These are phyloP conservation scores for Watsonalla cultraria DNA, from an alignment of 2,888 invertebrate species.

Conservation along the genomic window DNA sequence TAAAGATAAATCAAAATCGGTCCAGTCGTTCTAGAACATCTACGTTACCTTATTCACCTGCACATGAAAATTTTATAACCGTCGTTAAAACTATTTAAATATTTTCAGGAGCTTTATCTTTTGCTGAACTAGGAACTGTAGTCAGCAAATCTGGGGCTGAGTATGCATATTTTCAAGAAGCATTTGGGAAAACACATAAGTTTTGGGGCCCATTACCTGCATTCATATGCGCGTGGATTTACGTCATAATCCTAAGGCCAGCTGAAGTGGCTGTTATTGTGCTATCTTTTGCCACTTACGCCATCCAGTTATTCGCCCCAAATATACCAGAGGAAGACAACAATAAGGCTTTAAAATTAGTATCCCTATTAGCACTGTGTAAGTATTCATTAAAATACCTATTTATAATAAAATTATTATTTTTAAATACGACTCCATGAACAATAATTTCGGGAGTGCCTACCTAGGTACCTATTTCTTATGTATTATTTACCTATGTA, in stretches of 20 bases:
- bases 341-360: slow-evolving; percentile 77
- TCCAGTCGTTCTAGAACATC: too few species aligned
- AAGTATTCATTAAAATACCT: slow-evolving; percentile 33
- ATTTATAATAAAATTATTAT: too few species aligned
- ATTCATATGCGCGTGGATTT: slow-evolving; percentile 88
- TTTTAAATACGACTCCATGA: too few species aligned
- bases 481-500: too few species aligned
- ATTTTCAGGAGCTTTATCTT: slow-evolving; percentile 85
- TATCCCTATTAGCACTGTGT: slow-evolving; percentile 82
- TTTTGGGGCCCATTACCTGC: slow-evolving; percentile 86
- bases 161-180: slow-evolving; percentile 87
- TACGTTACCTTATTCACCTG: too few species aligned
- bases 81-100: too few species aligned
- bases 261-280: slow-evolving; percentile 88
- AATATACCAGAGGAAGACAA: slow-evolving; percentile 62
- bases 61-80: too few species aligned
- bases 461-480: too few species aligned
- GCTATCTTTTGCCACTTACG: slow-evolving; percentile 87
- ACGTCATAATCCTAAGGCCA: slow-evolving; percentile 85
- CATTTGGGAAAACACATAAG: slow-evolving; percentile 82
- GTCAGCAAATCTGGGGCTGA: slow-evolving; percentile 89
- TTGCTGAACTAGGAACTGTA: slow-evolving; percentile 89
- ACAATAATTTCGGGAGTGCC: too few species aligned
- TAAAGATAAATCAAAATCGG: too few species aligned
- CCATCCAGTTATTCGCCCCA: slow-evolving; percentile 80